Evolutionary conservation across 2,888 invertebrate species (phyloP), one percentile per base, ranked within the genome.

Genomic region (Hipparchia semele): DNA sequence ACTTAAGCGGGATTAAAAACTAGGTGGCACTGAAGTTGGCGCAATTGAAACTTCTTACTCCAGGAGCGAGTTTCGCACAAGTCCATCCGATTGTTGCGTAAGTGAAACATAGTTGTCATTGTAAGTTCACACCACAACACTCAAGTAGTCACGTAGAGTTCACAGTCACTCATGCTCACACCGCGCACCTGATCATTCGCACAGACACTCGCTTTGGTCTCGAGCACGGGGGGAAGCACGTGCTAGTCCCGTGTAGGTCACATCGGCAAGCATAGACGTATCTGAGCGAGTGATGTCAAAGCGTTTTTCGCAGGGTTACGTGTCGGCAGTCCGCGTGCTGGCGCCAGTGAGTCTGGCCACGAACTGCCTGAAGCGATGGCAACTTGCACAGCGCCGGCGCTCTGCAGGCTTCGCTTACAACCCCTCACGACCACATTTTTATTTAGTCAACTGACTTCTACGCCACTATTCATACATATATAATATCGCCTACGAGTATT

Each of bases 381-480:
- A 87, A 86, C 84, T 82, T 83, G 81, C 86, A 81, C 84, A 86
- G 92, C 93, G 92, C 92, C 92, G 92, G 92, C 93, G 93, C 92
- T 80, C 90, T 91, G 84, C 85, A 78, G 82, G 82, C 80, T 77
- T 79, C 84, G 82, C 81, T 88, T 84, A 88, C 89, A 89, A 88
- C 90, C 84, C 87, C 65, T 86, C 85, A 87, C 88, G 90, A 84
- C 87, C 90, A 88, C 90, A 92, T 90, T 93, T 92, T 92, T 92
- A 92, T 92, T 91, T 90, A 93, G 91, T 92, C 91, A 87, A 92
- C 90, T 92, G 92, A 92, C 92, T 93, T 92, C 91, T 89, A 90
- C 89, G 88, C 88, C 89, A 91, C 91, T 92, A 92, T 91, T 92
- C 91, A 92, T 92, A 76, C 71, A 53, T 74, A 39, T 39, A 39